phyloP scores from a whole-genome alignment of 23 tunicate genomes.

The Trididemnum miniatum region DNA sequence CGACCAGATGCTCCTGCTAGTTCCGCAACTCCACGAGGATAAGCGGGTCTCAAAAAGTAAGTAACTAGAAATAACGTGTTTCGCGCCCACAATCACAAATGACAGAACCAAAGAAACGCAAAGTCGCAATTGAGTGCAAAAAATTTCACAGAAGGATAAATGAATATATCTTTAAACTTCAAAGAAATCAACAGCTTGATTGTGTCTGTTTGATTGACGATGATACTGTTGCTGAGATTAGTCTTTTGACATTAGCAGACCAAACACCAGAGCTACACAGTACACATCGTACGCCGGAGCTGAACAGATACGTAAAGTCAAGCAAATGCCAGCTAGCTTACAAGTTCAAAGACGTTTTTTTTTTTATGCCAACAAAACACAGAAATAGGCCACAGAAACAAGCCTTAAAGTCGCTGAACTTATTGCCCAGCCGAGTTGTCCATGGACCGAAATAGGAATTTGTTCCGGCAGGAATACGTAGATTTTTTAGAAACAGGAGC shows the following conservation, averaged over 20 bases:
- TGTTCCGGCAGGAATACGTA: no score
- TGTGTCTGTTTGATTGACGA: not conserved
- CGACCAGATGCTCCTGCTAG: no score
- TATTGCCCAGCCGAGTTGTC: no score
- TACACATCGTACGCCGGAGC: not conserved
- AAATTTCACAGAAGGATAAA: constrained; percentile 4
- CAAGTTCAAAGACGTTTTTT: constrained; percentile 9
- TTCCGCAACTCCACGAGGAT: no score
- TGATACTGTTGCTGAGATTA: not conserved
- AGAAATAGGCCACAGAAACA: constrained; percentile 6
- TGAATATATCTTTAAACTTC: constrained; percentile 25
- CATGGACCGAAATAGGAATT: no score
- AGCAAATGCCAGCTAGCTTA: constrained; percentile 23
- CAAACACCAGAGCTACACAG: constrained; percentile 1
- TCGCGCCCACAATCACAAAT: no score
- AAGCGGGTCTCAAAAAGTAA: no score
- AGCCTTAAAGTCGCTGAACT: constrained; percentile 9
- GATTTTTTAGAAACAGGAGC: no score
- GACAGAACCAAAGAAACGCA: constrained; percentile 19
- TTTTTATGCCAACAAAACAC: constrained; percentile 18
- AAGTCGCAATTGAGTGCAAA: constrained; percentile 15
- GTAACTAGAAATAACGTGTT: no score
- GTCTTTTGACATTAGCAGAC: not conserved
- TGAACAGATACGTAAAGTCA: not conserved
- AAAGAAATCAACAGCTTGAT: not conserved